Conservation (phyloP, 2,113 vertebrate genomes). For the Megaptera novaeangliae region DNA sequence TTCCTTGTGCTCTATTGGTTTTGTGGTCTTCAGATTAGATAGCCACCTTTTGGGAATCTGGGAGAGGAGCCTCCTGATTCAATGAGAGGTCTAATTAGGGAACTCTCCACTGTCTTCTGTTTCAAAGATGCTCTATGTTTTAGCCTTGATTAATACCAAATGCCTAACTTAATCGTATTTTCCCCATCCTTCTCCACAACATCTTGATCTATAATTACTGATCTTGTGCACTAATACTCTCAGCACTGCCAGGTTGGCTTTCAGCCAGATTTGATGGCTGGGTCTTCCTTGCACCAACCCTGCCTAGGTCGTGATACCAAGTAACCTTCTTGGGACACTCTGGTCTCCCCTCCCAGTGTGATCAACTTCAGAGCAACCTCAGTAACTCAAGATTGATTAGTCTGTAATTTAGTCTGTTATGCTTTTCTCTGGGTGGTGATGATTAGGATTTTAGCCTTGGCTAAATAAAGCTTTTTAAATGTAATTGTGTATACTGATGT, state of each 20-base stretch:
- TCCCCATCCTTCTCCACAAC: neutral
- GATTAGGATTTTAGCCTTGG: neutral
- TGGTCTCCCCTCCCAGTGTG: neutral
- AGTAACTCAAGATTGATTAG: neutral
- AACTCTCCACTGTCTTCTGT: neutral
- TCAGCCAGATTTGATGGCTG: neutral
- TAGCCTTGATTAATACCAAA: neutral
- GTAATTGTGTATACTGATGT: neutral
- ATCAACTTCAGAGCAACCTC: neutral
- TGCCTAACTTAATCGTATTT: neutral
- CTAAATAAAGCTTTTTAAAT: neutral
- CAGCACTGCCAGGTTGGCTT: neutral
- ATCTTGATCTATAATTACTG: neutral
- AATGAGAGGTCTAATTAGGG: neutral
- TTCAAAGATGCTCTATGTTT: neutral
- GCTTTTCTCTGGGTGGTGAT: neutral
- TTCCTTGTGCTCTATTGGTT: neutral
- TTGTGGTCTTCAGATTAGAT: neutral
- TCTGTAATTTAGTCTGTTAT: neutral
- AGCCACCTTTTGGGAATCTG: neutral
- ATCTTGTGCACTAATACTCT: neutral
- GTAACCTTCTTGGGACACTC: neutral
- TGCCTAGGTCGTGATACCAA: neutral
- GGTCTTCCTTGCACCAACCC: neutral
- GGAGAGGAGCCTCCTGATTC: neutral